A percentile compares a stretch with the other conserved stretches of the same genome.
Evolutionary conservation across 2,113 vertebrate species (phyloP).

Genomic region (Pedionomus torquatus): DNA sequence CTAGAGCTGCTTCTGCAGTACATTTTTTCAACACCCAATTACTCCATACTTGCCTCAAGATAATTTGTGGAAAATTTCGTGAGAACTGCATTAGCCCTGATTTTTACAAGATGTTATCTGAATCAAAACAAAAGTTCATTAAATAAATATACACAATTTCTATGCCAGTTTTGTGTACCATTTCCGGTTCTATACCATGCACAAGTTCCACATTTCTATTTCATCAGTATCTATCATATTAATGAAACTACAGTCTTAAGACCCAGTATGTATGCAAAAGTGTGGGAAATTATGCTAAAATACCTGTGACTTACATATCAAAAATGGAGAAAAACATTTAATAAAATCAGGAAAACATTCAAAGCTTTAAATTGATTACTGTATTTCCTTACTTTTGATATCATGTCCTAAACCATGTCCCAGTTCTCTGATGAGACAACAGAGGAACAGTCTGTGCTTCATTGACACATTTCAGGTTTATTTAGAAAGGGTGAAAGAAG

Average conservation of each 20-base stretch:
- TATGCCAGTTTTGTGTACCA: background rate
- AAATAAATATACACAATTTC: background rate
- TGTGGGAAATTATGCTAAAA: background rate
- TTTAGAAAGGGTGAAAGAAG: background rate
- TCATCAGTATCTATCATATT: background rate
- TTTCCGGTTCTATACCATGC: background rate
- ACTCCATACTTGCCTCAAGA: background rate
- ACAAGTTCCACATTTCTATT: background rate
- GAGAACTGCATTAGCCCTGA: background rate
- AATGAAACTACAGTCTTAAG: background rate
- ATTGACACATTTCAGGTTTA: background rate
- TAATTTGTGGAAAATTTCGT: conserved; percentile 31
- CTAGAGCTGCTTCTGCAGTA: conserved; percentile 8
- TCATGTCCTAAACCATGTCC: background rate
- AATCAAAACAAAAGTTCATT: background rate
- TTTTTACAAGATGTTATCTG: conserved; percentile 12
- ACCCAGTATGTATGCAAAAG: background rate
- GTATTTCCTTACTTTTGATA: background rate
- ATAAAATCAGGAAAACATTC: background rate
- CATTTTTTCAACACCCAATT: background rate
- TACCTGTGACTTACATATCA: background rate
- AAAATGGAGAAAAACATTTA: background rate
- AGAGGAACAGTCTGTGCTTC: background rate
- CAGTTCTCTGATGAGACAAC: background rate
- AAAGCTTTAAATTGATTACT: background rate